Conservation (phyloP, 2,797 vertebrate genomes). For the Lepus townsendii region DNA sequence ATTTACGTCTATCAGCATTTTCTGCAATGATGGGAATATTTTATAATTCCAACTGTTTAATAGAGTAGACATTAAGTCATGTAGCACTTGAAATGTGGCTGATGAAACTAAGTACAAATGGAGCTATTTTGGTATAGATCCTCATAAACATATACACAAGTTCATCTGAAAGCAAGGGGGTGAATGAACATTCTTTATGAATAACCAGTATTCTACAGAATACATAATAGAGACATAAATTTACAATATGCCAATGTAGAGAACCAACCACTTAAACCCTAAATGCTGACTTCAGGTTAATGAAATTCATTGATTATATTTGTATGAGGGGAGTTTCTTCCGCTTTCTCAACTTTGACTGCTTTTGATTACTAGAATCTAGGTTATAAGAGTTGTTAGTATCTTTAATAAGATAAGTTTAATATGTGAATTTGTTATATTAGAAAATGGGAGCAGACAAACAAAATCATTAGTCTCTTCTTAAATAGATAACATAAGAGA, state of each 20-base stretch:
- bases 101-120: neutral
- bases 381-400: neutral
- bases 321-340: neutral
- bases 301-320: neutral
- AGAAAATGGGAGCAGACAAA: neutral
- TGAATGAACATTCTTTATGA: neutral
- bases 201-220: neutral
- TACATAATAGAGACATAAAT: constrained; percentile 12
- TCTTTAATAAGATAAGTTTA: neutral
- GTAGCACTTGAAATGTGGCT: neutral
- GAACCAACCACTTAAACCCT: neutral
- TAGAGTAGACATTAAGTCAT: neutral
- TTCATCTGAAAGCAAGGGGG: neutral
- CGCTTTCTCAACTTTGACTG: neutral
- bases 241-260: neutral
- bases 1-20: neutral
- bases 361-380: neutral
- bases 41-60: neutral
- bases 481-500: neutral
- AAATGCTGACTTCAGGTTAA: neutral
- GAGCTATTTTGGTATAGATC: neutral
- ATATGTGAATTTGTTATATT: neutral
- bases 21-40: neutral
- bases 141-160: neutral
- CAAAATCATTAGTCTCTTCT: neutral